A percentile compares a stretch with the other conserved stretches of the same genome.
phyloP scores from a whole-genome alignment of 2,113 vertebrate genomes.

The Oncorhynchus keta region DNA sequence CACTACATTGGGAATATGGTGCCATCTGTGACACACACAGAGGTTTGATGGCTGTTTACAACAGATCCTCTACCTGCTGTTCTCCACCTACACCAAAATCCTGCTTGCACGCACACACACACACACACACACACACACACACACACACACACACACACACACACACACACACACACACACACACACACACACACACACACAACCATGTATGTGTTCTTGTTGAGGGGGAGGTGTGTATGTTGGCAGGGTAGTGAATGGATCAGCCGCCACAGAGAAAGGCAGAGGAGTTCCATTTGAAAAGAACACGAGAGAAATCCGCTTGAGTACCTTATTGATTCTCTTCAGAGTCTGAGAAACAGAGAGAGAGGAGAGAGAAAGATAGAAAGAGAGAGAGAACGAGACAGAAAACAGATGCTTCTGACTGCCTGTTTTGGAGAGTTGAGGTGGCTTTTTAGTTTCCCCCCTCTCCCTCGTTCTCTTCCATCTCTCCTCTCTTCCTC shows the following conservation, averaged over 20 bases:
- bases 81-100: constrained; percentile 16
- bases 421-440: constrained; percentile 62
- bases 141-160: too few species aligned
- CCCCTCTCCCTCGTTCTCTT: constrained; percentile 1
- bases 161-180: too few species aligned
- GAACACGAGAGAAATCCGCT: constrained; percentile 59
- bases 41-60: constrained; percentile 72
- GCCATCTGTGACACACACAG: constrained; percentile 36
- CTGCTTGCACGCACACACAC: not conserved
- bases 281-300: constrained; percentile 60
- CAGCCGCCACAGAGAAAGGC: constrained; percentile 48
- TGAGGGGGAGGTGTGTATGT: not conserved
- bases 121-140: too few species aligned
- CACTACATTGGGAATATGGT: too few species aligned
- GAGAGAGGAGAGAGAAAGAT: constrained; percentile 43
- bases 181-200: too few species aligned
- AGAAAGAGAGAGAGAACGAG: constrained; percentile 24
- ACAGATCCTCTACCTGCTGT: constrained; percentile 52
- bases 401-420: constrained; percentile 64
- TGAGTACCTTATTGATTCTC: constrained; percentile 69
- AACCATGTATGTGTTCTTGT: not conserved
- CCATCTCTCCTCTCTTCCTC: not conserved
- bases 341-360: constrained; percentile 57
- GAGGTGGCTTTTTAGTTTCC: constrained; percentile 52
- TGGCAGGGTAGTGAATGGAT: constrained; percentile 47